Evolutionary conservation across 1,140 invertebrate species (phyloP), one percentile per base, ranked within the genome.

Genomic region (Alviniconcha marisindica): DNA sequence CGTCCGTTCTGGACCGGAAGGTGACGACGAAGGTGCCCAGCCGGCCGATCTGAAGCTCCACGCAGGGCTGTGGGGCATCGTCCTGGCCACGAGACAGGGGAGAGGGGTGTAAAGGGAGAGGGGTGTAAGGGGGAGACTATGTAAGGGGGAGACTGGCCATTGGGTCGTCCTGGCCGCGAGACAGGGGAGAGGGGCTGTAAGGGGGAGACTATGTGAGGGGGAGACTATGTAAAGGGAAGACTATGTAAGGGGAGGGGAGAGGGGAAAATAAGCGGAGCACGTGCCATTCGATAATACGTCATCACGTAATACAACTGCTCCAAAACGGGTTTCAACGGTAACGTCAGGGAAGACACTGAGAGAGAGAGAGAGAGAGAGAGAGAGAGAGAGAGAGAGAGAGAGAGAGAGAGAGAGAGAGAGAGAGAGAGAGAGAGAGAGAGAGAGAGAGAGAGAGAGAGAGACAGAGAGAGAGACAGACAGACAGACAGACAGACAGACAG

Each of bases 21-120:
- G 90, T 92, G 44, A 91, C 90, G 2, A 89, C 88, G 83, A 92
- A 92, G 31, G 87, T 86, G 2, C 89, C 90, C 2, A 90, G 82
- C n/a, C 87, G 63, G 82, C 88, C 84, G 1, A 90, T 81, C 80
- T 89, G 86, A 31, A 92, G 71, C 33, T 90, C 88, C 10, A 91
- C 87, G 74, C 82, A 87, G 7, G 87, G 87, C 31, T 82, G 38
- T 15, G 73, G 60, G 38, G 74, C 79, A 33, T 84, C 85, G 31
- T 82, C 60, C 80, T 80, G 38, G 15, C n/a, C n/a, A n/a, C 80
- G 63, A 24, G 5, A 42, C 10, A 21, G 24, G 44, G 14, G 24
- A 48, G 44, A 33, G 14, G 1, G n/a, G 15, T 24, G n/a, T 7
- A 33, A 10, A 4, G 4, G 18, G 0, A 4, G 63, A 0, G 0